Conservation (phyloP, 1,140 invertebrate genomes). For the Prorops nasuta region DNA sequence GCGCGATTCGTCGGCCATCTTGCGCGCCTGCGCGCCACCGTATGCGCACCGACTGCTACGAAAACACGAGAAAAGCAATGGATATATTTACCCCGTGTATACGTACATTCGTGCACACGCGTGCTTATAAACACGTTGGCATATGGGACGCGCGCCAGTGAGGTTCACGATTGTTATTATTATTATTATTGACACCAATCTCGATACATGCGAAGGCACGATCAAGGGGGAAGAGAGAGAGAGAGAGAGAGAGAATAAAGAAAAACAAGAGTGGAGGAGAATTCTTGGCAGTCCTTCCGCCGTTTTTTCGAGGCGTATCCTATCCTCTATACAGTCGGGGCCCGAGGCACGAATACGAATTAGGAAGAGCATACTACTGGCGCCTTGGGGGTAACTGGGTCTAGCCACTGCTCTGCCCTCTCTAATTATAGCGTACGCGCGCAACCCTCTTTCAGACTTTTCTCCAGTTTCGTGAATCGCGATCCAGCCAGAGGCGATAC, state of each 20-base stretch:
- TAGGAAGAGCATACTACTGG: constrained; percentile 33
- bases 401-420: constrained; percentile 45
- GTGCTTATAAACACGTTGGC: too few relatives aligned
- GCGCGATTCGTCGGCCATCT: constrained; percentile 30
- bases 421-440: constrained; percentile 46
- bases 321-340: constrained; percentile 34
- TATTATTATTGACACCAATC: too few relatives aligned
- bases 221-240: not conserved
- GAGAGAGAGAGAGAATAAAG: constrained; percentile 2
- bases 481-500: constrained; percentile 33
- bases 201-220: too few relatives aligned
- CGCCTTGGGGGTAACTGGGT: constrained; percentile 38
- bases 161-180: too few relatives aligned
- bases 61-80: too few relatives aligned
- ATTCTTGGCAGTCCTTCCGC: constrained; percentile 30
- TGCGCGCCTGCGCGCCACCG: constrained; percentile 25
- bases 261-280: constrained; percentile 7
- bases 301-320: constrained; percentile 35
- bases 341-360: constrained; percentile 46
- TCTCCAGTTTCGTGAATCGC: constrained; percentile 22
- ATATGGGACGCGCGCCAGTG: too few relatives aligned
- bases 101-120: too few relatives aligned
- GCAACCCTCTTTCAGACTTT: constrained; percentile 29
- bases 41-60: constrained; percentile 24
- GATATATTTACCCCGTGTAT: too few relatives aligned